Conservation (phyloP, 2,888 invertebrate species). For the Notodromas monacha region DNA sequence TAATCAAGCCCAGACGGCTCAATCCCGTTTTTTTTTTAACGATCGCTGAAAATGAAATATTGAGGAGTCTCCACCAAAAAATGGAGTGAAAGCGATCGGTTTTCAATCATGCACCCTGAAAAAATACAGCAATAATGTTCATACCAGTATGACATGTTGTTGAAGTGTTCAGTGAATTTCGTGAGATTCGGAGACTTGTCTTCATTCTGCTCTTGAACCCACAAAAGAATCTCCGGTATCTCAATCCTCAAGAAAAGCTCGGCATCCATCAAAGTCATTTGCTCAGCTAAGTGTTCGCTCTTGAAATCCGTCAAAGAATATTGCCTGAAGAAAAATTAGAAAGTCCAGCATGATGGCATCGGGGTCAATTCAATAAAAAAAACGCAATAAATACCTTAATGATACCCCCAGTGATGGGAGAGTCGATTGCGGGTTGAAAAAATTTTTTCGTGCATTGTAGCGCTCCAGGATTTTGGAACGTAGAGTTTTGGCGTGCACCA, state of each 20-base stretch:
- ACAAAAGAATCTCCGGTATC: conserved; percentile 78
- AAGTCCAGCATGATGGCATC: no score
- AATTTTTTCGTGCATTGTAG: conserved; percentile 24
- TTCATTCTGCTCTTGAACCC: conserved; percentile 91
- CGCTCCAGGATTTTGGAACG: conserved; percentile 69
- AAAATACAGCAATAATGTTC: no score
- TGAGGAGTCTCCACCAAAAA: no score
- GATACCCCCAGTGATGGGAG: conserved; percentile 21
- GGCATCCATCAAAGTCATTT: conserved; percentile 86
- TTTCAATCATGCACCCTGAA: no score
- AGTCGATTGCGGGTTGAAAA: conserved; percentile 19
- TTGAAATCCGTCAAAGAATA: conserved; percentile 37
- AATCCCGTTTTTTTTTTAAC: conserved; percentile 5
- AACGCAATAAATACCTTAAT: no score
- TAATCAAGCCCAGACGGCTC: conserved; percentile 12
- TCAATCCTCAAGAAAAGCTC: conserved; percentile 83
- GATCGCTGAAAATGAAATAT: no score
- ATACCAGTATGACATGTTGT: conserved; percentile 91
- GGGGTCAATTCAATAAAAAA: no score
- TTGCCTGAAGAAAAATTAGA: background rate
- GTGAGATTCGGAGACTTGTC: conserved; percentile 86
- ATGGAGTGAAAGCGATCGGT: no score
- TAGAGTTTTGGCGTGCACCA: conserved; percentile 59
- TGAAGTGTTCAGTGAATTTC: conserved; percentile 90
- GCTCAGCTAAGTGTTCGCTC: conserved; percentile 75